Conservation (phyloP, 1,140 invertebrate species). For the Gonioctena quinquepunctata region DNA sequence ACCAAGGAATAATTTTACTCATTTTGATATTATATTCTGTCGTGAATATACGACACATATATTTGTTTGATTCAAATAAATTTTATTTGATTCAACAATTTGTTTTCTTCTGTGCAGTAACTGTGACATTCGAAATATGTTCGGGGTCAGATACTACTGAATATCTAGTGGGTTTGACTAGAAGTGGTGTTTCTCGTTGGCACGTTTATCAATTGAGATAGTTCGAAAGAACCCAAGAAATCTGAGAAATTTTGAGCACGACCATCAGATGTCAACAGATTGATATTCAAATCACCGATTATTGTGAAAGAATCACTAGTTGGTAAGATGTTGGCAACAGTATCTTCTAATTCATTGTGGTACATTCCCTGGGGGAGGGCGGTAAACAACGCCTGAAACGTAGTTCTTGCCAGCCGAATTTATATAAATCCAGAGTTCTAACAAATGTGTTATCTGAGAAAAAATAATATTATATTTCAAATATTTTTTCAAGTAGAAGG, state of each 20-base stretch:
- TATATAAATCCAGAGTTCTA: neutral
- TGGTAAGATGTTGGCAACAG: neutral
- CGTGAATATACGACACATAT: no score
- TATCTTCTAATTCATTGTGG: neutral
- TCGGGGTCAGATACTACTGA: neutral
- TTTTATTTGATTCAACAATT: no score
- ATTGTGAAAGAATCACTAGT: neutral
- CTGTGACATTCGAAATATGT: no score
- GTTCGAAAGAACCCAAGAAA: neutral
- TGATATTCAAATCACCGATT: neutral
- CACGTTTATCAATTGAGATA: neutral
- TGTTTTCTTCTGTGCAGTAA: no score
- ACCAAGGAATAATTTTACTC: no score
- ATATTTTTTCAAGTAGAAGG: neutral
- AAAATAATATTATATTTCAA: neutral
- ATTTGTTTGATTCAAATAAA: no score
- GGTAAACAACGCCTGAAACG: neutral
- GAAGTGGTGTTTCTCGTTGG: neutral
- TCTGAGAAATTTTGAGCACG: neutral
- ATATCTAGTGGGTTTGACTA: neutral
- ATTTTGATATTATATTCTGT: no score
- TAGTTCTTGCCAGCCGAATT: neutral
- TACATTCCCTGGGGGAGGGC: neutral
- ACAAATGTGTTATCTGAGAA: neutral
- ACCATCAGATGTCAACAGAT: neutral